Conservation (phyloP, 2,888 invertebrate species). For the Caenorhabditis panamensis region DNA sequence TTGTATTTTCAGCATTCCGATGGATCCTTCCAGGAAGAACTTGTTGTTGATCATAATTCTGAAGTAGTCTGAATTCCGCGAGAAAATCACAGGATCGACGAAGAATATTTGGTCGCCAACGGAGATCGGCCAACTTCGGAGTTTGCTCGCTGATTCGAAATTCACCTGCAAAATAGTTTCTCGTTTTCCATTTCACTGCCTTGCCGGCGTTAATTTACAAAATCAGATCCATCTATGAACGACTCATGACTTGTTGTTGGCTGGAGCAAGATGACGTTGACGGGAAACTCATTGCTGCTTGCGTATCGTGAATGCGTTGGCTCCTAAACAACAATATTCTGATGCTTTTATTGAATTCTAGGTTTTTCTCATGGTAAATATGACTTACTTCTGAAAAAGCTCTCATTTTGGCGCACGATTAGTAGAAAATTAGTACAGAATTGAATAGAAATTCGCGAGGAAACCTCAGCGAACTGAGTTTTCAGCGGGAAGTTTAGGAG, state of each 20-base stretch:
- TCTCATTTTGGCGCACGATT: neutral
- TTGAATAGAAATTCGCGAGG: neutral
- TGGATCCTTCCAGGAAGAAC: slow-evolving; percentile 47
- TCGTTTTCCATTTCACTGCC: neutral
- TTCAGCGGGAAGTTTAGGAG: neutral
- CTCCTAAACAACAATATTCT: slow-evolving; percentile 1
- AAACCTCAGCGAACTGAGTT: neutral
- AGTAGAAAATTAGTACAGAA: neutral
- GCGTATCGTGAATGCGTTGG: slow-evolving; percentile 15
- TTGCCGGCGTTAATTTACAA: slow-evolving; percentile 19
- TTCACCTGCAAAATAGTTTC: slow-evolving; percentile 45
- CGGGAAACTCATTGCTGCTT: slow-evolving; percentile 36
- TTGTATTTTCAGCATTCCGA: slow-evolving; percentile 25
- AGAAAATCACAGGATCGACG: slow-evolving; percentile 48
- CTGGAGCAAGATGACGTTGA: slow-evolving; percentile 57
- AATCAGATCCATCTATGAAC: slow-evolving; percentile 46
- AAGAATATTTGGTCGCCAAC: slow-evolving; percentile 40
- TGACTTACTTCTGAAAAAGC: neutral
- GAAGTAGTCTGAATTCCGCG: slow-evolving; percentile 57
- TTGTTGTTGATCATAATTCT: slow-evolving; percentile 36
- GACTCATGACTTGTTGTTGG: slow-evolving; percentile 57
- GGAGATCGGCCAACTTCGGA: slow-evolving; percentile 40
- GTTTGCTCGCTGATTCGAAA: slow-evolving; percentile 47
- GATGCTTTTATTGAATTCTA: neutral
- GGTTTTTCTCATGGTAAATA: neutral